Evolutionary conservation across 2,888 invertebrate genomes (phyloP), one percentile per base, ranked within the genome.

Genomic region (Lycocerus yunnanus): DNA sequence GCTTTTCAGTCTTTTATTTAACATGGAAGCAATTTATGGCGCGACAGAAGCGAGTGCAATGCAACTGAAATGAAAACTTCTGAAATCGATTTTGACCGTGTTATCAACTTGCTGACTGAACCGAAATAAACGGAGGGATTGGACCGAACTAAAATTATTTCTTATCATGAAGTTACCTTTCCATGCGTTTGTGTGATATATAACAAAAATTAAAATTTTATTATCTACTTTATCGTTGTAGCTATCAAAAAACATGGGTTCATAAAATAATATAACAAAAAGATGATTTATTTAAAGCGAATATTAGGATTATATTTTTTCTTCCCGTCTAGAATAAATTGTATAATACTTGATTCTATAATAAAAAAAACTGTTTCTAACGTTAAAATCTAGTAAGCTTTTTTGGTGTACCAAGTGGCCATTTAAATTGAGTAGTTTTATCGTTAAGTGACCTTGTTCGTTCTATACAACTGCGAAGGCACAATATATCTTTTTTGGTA

Each of bases 1-100:
- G 68, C 70, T 70, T 70, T 69, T 68, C 65, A 71, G 61, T 76
- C 71, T 68, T 73, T 76, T 76, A 76, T 76, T 76, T 76, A 73
- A 71, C 68, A 68, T 68, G 66, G 59, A 73, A 27, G 66, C 73
- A 73, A 76, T 76, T 76, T 76, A 76, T 73, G 59, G 69, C 72
- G 60, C 21, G 73, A 73, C 21, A 70, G 65, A 27, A 68, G 21
- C 69, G 27, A 61, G 58, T 21, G 75, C 66, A 66, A 69, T 72
- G 69, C 69, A 71, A 67, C 58, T 60, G 69, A 67, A 72, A 72
- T 72, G 69, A 72, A 75, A 69, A 75, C 69, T 72, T 66, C 18
- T 68, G 15, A 61, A 66, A 75, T 72, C 72, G 75, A 72, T 75
- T 75, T 58, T 58, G 71, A 74, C 74, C 71, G 20, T 63, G 61